These are phyloP conservation scores for Steinernema khuongi DNA, from an alignment of 1,140 invertebrate genomes.

Conservation along the genomic window DNA sequence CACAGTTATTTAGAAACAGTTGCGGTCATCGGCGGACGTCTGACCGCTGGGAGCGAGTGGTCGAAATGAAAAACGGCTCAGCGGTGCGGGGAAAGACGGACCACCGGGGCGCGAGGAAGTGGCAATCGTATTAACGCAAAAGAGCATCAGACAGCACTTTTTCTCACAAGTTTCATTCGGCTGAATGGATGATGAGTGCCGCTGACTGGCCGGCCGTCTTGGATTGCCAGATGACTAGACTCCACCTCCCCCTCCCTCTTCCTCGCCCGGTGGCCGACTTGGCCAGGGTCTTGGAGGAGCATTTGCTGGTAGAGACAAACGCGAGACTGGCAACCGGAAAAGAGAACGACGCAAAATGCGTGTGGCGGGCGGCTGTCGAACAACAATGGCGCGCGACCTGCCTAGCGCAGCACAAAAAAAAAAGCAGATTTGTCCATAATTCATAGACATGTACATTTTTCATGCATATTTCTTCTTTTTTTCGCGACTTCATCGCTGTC, in stretches of 20 bases:
- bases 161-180: conserved; percentile 12
- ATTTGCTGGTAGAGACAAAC: neutral
- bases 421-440: too few relatives aligned
- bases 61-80: neutral
- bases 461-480: too few relatives aligned
- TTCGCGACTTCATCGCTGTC: too few relatives aligned
- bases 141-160: neutral
- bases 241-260: neutral
- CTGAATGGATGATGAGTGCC: neutral
- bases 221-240: neutral
- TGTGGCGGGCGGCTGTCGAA: neutral
- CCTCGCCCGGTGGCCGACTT: neutral
- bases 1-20: conserved; percentile 5
- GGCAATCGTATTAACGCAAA: neutral
- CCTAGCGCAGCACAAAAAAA: too few relatives aligned
- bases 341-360: neutral
- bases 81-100: neutral
- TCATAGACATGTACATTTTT: too few relatives aligned
- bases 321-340: neutral
- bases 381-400: too few relatives aligned
- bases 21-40: neutral
- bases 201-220: neutral
- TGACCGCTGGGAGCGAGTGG: neutral
- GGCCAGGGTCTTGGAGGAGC: neutral
- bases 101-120: too few relatives aligned